These are phyloP conservation scores for Lemur catta DNA, from an alignment of 2,797 vertebrate species.

Conservation along the genomic window DNA sequence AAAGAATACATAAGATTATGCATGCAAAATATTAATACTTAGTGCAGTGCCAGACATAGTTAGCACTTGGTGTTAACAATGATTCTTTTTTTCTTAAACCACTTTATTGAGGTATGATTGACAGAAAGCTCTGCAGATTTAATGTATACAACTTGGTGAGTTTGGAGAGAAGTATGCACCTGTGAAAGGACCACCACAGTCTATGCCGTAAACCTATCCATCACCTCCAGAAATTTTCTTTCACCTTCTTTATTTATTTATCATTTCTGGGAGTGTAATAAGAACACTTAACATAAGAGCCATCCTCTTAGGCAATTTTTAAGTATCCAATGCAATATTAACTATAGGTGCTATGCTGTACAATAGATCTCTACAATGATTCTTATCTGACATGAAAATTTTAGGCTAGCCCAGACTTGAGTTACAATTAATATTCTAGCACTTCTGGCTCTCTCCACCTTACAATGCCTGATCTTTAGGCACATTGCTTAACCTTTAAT, in stretches of 20 bases:
- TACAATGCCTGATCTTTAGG: neutral
- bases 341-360: neutral
- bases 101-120: neutral
- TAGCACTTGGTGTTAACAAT: neutral
- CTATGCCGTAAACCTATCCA: no score
- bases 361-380: neutral
- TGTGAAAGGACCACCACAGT: neutral
- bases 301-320: neutral
- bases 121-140: neutral
- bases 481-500: neutral
- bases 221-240: neutral
- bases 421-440: neutral
- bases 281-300: neutral
- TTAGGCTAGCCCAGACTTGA: neutral
- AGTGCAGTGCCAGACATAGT: neutral
- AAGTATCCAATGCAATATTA: neutral
- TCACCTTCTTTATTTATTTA: neutral
- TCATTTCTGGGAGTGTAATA: neutral
- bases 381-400: slow-evolving; percentile 19
- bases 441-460: neutral
- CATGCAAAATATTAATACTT: neutral
- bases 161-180: neutral
- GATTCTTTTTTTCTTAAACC: neutral
- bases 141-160: neutral
- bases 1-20: neutral